Evolutionary conservation across 2,888 invertebrate genomes (phyloP).

Genomic region (Allophyes oxyacanthae): DNA sequence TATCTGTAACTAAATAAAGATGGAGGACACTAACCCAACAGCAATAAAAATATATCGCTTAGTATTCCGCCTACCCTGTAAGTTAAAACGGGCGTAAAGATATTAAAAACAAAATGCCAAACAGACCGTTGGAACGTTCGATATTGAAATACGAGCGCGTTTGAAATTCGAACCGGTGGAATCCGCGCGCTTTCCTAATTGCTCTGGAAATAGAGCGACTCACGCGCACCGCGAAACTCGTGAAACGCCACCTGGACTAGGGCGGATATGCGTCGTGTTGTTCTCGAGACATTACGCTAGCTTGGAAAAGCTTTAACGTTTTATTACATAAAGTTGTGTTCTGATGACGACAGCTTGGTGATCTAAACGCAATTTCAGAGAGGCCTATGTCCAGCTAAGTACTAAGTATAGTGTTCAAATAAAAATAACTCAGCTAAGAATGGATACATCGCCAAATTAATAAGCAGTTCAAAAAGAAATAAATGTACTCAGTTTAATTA

Average conservation of each 20-base stretch:
- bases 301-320: neutral
- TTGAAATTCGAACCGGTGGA: constrained; percentile 75
- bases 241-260: constrained; percentile 69
- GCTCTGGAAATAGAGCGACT: constrained; percentile 79
- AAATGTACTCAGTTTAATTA: too few species aligned
- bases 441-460: too few species aligned
- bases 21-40: too few species aligned
- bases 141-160: constrained; percentile 62
- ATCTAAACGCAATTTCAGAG: too few species aligned
- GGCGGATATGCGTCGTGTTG: constrained; percentile 43
- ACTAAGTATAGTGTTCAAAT: too few species aligned
- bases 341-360: too few species aligned
- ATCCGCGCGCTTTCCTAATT: constrained; percentile 78
- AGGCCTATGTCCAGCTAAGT: too few species aligned
- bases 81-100: constrained; percentile 16
- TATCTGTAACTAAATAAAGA: too few species aligned
- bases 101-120: constrained; percentile 25
- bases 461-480: too few species aligned
- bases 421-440: too few species aligned
- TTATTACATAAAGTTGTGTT: neutral
- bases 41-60: neutral
- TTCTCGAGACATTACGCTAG: too few species aligned
- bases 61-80: neutral
- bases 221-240: constrained; percentile 61
- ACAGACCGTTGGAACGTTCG: constrained; percentile 31